Evolutionary conservation across 2,797 vertebrate species (phyloP), one percentile per base, ranked within the genome.

Genomic region (Muscicapa striata): DNA sequence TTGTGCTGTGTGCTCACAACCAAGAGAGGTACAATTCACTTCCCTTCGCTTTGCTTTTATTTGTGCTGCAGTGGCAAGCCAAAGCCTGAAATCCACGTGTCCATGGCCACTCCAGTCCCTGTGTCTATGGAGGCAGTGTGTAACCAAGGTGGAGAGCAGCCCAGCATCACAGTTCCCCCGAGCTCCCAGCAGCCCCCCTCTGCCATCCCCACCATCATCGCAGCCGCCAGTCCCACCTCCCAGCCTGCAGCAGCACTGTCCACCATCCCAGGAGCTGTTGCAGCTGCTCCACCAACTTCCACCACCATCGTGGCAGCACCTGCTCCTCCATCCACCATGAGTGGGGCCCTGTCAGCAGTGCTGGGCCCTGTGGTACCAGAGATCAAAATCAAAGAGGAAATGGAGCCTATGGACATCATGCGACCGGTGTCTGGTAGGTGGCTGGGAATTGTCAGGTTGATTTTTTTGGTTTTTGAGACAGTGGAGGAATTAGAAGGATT

Each of bases 341-440:
- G 98, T 30, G 97, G 98, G 46, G 93, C 97, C 70, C 98, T 98
- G 62, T 97, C 98, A 34, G 96, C 98, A 0, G 96, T 97, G 69
- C 78, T 98, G 95, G 98, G 97, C n/a, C 97, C 98, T 19, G 87
- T 97, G 1, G 96, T 98, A 8, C 98, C 98, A 0, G 99, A 99
- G 73, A 95, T 99, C 84, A 99, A 99, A 97, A 98, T 99, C 85
- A 99, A 99, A 86, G 99, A 99, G 95, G 99, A 99, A 89, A 97
- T 96, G 46, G 99, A 99, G 94, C 97, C 98, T 4, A 97, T 99
- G 98, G 99, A 99, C 84, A 98, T 98, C 69, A 95, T 97, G 94
- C 94, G 98, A 19, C 98, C 98, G 0, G 97, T 98, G 21, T 98
- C 98, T 77, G 98, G 98, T 98, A 97, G 72, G 97, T 97, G 70